Conservation (phyloP, 2,797 vertebrate species). For the Pseudochaenichthys georgianus region DNA sequence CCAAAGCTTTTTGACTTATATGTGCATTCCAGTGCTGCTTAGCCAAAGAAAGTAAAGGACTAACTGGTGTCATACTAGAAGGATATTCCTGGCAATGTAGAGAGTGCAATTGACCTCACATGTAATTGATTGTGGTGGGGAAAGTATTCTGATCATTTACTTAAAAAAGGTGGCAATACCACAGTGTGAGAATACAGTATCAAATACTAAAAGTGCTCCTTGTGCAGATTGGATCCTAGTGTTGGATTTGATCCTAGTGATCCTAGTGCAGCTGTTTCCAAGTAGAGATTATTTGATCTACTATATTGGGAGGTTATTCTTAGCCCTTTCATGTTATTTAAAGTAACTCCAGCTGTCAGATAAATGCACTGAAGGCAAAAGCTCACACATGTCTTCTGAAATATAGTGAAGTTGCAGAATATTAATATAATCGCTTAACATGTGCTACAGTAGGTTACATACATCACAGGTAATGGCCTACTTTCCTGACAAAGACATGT, state of each 20-base stretch:
- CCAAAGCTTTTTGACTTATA: background rate
- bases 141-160: background rate
- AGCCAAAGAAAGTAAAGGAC: background rate
- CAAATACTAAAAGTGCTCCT: background rate
- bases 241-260: background rate
- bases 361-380: conserved; percentile 6
- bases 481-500: background rate
- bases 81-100: background rate
- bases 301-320: background rate
- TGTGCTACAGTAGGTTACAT: background rate
- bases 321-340: background rate
- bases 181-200: background rate
- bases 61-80: background rate
- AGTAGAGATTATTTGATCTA: background rate
- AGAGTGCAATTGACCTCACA: background rate
- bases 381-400: background rate
- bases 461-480: background rate
- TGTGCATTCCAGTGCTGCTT: background rate
- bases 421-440: background rate
- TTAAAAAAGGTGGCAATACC: background rate
- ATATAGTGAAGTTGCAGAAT: background rate
- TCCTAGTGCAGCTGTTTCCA: background rate
- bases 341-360: background rate
- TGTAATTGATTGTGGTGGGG: background rate
- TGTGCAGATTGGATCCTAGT: background rate